Evolutionary conservation across 1,140 invertebrate genomes (phyloP), one percentile per base, ranked within the genome.

Genomic region (Drosophila prosaltans): DNA sequence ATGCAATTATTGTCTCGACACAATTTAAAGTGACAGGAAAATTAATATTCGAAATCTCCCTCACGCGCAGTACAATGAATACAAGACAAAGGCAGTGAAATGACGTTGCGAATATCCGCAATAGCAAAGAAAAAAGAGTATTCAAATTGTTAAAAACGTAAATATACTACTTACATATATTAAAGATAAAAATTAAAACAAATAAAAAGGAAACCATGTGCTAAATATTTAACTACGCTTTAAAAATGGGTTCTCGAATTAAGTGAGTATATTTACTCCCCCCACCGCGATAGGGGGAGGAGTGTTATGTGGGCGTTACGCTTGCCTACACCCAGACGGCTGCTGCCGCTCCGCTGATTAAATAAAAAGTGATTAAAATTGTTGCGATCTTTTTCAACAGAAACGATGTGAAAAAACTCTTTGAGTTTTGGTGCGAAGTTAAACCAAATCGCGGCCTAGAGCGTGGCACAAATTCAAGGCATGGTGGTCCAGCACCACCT

Each of bases 351-450:
- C 10, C 28, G 28, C 3, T 63, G 43, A 48, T 63, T 24, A 41
- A 63, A 43, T 32, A 51, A 76, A 26, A 59, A 54, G 62, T 59
- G 62, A 28, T 55, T 41, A 58, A 69, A 51, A 63, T 65, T 36
- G 26, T 71, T 72, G 30, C 65, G 64, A 36, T 72, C 54, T 51
- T 21, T 51, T 80, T 60, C 26, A 59, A 57, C 91, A 97, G 96
- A 92, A 95, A 95, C 85, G 95, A 97, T 94, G 96, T 96, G n/a
- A 95, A 95, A 77, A 95, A 96, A 92, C 93, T 97, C 72, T 97
- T 97, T 92, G 96, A 97, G 92, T 96, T 96, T 92, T 97, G 97
- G 92, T 96, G 96, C 78, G 96, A 97, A 93, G 93, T 97, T 48
- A 95, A 94, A 36, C 93, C 94, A 59, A 94, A 79, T 30, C 77